These are phyloP conservation scores for Rhagonycha lutea DNA, from an alignment of 2,888 invertebrate species.

Conservation along the genomic window DNA sequence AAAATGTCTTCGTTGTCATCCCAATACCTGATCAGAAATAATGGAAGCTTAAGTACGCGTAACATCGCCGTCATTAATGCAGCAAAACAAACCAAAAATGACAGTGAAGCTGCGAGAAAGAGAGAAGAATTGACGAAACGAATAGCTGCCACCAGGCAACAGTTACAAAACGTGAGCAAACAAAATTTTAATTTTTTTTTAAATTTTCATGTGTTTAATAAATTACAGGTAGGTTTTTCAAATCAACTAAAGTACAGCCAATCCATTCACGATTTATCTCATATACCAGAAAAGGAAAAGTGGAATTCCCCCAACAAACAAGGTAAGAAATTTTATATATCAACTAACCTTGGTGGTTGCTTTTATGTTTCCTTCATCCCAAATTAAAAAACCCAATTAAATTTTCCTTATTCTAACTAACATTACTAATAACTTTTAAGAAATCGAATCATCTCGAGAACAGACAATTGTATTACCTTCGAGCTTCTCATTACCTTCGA, in stretches of 20 bases:
- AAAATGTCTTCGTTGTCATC: slow-evolving; percentile 67
- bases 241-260: slow-evolving; percentile 83
- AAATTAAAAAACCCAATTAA: slow-evolving; percentile 37
- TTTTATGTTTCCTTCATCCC: slow-evolving; percentile 36
- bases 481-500: slow-evolving; percentile 47
- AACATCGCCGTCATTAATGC: slow-evolving; percentile 62
- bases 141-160: slow-evolving; percentile 82
- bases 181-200: neutral
- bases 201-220: neutral
- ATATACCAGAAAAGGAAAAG: slow-evolving; percentile 63
- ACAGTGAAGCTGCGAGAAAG: slow-evolving; percentile 67
- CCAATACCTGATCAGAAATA: slow-evolving; percentile 56
- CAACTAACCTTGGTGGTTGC: slow-evolving; percentile 15
- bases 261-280: slow-evolving; percentile 83
- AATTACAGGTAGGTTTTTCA: slow-evolving; percentile 71
- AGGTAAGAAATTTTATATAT: slow-evolving; percentile 34
- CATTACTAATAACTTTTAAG: slow-evolving; percentile 37
- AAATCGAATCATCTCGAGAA: slow-evolving; percentile 17
- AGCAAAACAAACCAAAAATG: slow-evolving; percentile 60
- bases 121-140: slow-evolving; percentile 81
- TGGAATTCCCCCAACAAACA: slow-evolving; percentile 40
- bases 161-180: slow-evolving; percentile 69
- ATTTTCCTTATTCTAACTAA: slow-evolving; percentile 42
- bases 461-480: slow-evolving; percentile 19
- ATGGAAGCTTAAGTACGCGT: slow-evolving; percentile 45